Evolutionary conservation across 2,888 invertebrate species (phyloP).

Genomic region (Hedychridium roseum): DNA sequence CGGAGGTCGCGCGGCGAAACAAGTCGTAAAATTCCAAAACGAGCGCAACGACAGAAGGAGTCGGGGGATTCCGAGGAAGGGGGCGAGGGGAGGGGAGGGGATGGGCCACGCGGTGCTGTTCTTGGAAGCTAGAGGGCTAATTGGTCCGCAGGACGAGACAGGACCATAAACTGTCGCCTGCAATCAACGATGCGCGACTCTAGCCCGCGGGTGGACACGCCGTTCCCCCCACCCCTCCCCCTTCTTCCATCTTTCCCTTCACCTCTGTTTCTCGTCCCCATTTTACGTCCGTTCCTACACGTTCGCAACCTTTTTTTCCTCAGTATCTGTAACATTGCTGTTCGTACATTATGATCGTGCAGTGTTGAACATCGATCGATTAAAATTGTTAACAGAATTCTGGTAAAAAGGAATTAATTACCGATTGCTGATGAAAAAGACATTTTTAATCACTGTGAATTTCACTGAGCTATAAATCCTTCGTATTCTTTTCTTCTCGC

Average conservation of each 20-base stretch:
- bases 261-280: constrained; percentile 1
- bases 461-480: too few relatives aligned
- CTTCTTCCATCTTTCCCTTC: constrained; percentile 6
- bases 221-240: constrained; percentile 9
- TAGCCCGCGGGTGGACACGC: constrained; percentile 44
- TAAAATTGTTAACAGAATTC: too few relatives aligned
- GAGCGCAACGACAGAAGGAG: constrained; percentile 21
- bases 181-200: constrained; percentile 56
- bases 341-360: too few relatives aligned
- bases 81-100: constrained; percentile 9
- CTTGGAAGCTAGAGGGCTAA: constrained; percentile 60
- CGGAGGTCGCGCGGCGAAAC: constrained; percentile 19
- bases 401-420: too few relatives aligned
- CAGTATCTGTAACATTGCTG: too few relatives aligned
- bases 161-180: constrained; percentile 63
- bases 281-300: too few relatives aligned
- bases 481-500: too few relatives aligned
- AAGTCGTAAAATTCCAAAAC: constrained; percentile 43
- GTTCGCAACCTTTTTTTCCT: too few relatives aligned
- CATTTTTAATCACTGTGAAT: too few relatives aligned
- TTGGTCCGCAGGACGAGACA: constrained; percentile 55
- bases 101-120: constrained; percentile 43
- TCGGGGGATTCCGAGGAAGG: too few relatives aligned
- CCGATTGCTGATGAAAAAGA: too few relatives aligned
- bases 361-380: too few relatives aligned